Evolutionary conservation across 2,797 vertebrate genomes (phyloP).

Genomic region (Catharus ustulatus): DNA sequence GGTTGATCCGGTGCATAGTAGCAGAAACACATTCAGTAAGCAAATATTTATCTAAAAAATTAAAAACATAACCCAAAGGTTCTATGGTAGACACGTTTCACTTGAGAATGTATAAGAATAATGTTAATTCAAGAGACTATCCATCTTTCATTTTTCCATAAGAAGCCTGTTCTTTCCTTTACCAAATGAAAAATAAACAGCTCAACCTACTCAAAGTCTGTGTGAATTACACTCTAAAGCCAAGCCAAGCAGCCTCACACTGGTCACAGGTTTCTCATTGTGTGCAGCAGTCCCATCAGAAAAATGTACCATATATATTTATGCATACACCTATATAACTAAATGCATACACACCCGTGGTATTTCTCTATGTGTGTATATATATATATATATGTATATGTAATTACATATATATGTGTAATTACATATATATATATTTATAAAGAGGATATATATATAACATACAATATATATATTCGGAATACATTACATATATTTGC

Average conservation of each 20-base stretch:
- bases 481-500: constrained; percentile 36
- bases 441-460: neutral
- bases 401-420: neutral
- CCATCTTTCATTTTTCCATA: neutral
- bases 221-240: neutral
- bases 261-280: neutral
- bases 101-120: neutral
- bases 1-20: neutral
- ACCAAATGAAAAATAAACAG: neutral
- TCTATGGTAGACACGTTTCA: neutral
- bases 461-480: constrained; percentile 22
- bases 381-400: neutral
- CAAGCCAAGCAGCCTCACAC: neutral
- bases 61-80: neutral
- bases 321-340: constrained; percentile 55
- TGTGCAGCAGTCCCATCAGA: neutral
- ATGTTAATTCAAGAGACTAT: neutral
- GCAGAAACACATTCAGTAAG: neutral
- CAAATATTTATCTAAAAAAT: neutral
- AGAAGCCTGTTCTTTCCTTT: neutral
- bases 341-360: neutral
- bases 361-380: neutral
- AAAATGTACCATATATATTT: constrained; percentile 13
- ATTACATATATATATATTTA: neutral
- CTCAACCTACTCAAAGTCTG: neutral